phyloP scores from a whole-genome alignment of 1,140 invertebrate species.

The Ostrea edulis region DNA sequence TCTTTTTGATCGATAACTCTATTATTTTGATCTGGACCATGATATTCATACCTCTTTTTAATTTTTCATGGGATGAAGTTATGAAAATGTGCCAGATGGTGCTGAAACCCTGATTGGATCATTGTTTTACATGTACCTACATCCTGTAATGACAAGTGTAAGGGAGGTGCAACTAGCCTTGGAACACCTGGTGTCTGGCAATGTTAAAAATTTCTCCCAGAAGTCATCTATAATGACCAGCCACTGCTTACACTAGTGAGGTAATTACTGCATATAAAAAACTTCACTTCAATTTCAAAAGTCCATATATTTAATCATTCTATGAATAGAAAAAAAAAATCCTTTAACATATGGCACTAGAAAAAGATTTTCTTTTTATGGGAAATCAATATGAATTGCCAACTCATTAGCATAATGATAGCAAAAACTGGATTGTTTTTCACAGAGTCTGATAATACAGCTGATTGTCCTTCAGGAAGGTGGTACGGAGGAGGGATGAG shows the following conservation, averaged over 20 bases:
- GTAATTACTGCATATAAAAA: not conserved
- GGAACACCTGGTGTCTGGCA: not conserved
- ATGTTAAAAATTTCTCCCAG: not conserved
- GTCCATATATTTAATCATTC: not conserved
- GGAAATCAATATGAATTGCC: conserved; percentile 32
- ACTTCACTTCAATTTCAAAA: not conserved
- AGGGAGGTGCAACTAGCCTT: not conserved
- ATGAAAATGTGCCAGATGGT: not conserved
- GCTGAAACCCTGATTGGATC: not conserved
- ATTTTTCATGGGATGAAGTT: not conserved
- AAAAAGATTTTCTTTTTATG: not conserved
- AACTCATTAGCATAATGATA: conserved; percentile 22
- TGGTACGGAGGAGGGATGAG: not conserved
- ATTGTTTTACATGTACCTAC: not conserved
- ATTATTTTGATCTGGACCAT: not conserved
- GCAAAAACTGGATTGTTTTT: not conserved
- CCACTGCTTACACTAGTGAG: not conserved
- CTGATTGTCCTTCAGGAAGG: not conserved
- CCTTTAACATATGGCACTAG: not conserved
- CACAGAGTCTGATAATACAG: conserved; percentile 7
- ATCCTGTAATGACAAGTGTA: not conserved
- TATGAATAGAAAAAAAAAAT: not conserved
- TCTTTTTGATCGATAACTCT: not conserved
- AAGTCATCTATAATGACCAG: not conserved
- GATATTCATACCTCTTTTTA: not conserved